These are phyloP conservation scores for Seira ritae DNA, from an alignment of 2,888 invertebrate species.

Conservation along the genomic window DNA sequence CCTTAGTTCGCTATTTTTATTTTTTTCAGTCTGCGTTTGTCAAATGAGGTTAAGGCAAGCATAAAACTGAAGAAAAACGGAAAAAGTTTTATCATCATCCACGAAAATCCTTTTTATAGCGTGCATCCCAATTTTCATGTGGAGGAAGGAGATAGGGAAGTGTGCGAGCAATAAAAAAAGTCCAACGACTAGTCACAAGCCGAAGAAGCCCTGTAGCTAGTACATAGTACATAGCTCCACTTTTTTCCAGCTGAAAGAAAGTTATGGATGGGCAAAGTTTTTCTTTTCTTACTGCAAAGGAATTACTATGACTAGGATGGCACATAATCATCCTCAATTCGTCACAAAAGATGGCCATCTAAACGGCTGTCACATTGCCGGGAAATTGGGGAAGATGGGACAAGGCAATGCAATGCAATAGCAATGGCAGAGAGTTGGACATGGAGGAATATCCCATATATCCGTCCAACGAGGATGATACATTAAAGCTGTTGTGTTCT, in stretches of 20 bases:
- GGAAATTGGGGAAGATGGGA: not conserved
- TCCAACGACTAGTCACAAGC: not conserved
- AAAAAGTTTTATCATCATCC: constrained; percentile 54
- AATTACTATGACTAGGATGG: constrained; percentile 31
- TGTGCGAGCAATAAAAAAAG: constrained; percentile 32
- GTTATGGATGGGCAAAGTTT: constrained; percentile 50
- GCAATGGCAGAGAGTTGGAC: no score
- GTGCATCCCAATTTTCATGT: constrained; percentile 24
- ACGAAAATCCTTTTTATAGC: constrained; percentile 24
- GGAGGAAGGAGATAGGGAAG: constrained; percentile 13
- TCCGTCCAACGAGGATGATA: not conserved
- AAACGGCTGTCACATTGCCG: constrained; percentile 40
- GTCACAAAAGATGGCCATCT: constrained; percentile 46
- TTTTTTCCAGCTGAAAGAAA: constrained; percentile 41
- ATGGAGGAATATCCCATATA: no score
- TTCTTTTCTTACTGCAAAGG: constrained; percentile 23
- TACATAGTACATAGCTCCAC: constrained; percentile 8
- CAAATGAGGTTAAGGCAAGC: constrained; percentile 58
- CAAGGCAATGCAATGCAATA: not conserved
- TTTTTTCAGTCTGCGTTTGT: constrained; percentile 19
- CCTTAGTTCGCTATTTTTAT: constrained; percentile 8
- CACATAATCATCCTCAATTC: constrained; percentile 39
- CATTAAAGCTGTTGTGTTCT: not conserved
- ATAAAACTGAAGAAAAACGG: constrained; percentile 38
- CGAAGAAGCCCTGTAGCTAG: not conserved